Evolutionary conservation across 2,113 vertebrate genomes (phyloP), one percentile per base, ranked within the genome.

Genomic region (Anarhynchus alexandrinus): DNA sequence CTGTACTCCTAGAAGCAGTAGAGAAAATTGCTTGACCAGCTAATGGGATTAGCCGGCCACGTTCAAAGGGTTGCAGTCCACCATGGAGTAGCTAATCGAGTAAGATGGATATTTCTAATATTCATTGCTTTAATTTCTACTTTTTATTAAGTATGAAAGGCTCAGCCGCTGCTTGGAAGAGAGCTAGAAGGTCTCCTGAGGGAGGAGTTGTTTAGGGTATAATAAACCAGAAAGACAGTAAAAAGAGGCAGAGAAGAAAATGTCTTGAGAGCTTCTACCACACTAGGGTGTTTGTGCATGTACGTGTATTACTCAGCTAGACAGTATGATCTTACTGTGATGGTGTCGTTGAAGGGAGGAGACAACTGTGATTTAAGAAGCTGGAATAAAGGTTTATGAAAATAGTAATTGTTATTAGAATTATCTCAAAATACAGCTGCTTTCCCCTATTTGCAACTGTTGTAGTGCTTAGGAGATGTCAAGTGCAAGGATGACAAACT

Each of bases 121-220:
- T 82, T 97, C 64, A 93, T 88, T 92, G 76, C 95, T 96, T 96
- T 94, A 96, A 97, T 96, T 96, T 93, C 86, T 90, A 70, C 91
- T 55, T 96, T 97, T 96, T 95, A 81, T 83, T 90, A 84, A 91
- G 40, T 89, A 76, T 86, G 88, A 92, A 96, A 94, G 58, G 47
- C 57, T 94, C 57, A 27, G 34, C 72, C 61, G 34, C 73, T 94
- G 27, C 77, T 89, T 86, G 86, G 73, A 93, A 93, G 69, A 83
- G 43, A 94, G 67, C 82, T 94, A 65, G 59, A 93, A 74, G n/a
- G 36, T 65, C 65, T 95, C 69, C 51, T 54, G 83, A 91, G 87
- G 52, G 25, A 88, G 42, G 52, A 34, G 61, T 80, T 93, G 74
- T 93, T 94, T 91, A 93, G 77, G 69, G 65, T 82, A n/a, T 91